phyloP scores from a whole-genome alignment of 2,888 invertebrate genomes.

The Aplocera efformata region DNA sequence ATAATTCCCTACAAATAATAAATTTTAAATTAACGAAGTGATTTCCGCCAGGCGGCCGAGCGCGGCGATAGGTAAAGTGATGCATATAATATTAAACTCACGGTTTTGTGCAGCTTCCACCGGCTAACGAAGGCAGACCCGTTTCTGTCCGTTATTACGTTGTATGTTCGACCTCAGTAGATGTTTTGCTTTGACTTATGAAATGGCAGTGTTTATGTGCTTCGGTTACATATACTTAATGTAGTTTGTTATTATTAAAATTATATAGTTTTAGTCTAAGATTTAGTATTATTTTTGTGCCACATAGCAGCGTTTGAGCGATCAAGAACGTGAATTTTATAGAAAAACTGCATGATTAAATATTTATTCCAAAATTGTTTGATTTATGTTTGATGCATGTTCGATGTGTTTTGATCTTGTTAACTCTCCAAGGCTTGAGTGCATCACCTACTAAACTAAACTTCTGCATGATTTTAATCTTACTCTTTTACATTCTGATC shows the following conservation, averaged over 20 bases:
- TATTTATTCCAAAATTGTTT: constrained; percentile 10
- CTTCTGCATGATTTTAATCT: constrained; percentile 23
- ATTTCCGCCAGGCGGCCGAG: constrained; percentile 54
- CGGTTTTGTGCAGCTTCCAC: constrained; percentile 31
- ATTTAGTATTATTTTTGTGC: constrained; percentile 33
- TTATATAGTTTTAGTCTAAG: constrained; percentile 29
- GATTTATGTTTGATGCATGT: constrained; percentile 16
- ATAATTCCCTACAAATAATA: constrained; percentile 26
- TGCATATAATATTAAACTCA: constrained; percentile 32
- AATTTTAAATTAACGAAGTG: constrained; percentile 28
- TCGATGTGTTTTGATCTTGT: constrained; percentile 2
- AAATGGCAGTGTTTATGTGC: constrained; percentile 35
- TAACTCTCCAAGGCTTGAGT: constrained; percentile 16
- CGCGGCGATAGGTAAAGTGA: constrained; percentile 59
- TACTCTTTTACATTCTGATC: too few relatives aligned
- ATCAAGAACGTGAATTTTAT: constrained; percentile 43
- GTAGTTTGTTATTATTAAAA: constrained; percentile 22
- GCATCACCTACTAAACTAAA: constrained; percentile 2
- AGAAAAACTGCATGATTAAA: constrained; percentile 26
- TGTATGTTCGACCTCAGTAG: too few relatives aligned
- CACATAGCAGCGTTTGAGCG: constrained; percentile 63
- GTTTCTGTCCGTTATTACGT: too few relatives aligned
- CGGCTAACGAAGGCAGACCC: constrained; percentile 10
- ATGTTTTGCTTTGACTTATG: not conserved
- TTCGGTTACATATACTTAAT: constrained; percentile 13